A percentile compares a stretch with the other conserved stretches of the same genome.
These are phyloP conservation scores for Cyanoramphus novaezelandiae DNA, from an alignment of 2,113 vertebrate genomes.

Conservation along the genomic window DNA sequence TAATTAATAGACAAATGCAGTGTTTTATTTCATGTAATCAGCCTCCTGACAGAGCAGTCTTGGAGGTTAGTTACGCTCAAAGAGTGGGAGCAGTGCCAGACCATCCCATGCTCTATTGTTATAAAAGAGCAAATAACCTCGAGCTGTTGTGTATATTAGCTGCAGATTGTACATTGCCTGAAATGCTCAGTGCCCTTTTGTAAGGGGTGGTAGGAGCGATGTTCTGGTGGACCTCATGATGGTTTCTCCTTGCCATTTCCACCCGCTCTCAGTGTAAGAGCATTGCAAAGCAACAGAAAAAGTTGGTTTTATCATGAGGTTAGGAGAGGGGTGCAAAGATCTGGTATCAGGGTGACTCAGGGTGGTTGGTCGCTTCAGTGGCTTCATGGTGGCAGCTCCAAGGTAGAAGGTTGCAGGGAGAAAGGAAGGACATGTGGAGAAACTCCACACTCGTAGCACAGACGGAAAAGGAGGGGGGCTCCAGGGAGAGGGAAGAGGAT, in stretches of 20 bases:
- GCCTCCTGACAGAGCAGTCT: conserved; percentile 47
- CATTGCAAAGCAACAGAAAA: not conserved
- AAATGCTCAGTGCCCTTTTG: not conserved
- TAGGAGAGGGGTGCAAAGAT: not conserved
- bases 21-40: conserved; percentile 66
- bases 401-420: not conserved
- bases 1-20: conserved; percentile 66
- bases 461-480: not conserved
- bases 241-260: not conserved
- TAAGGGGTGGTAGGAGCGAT: accelerated
- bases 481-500: not conserved
- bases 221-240: not conserved
- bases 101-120: not conserved
- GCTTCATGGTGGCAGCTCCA: not conserved
- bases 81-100: conserved; percentile 35
- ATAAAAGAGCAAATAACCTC: conserved; percentile 1
- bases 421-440: not conserved
- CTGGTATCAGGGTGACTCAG: accelerated
- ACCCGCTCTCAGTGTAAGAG: accelerated
- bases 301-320: not conserved
- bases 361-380: not conserved
- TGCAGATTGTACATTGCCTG: not conserved
- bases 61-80: conserved; percentile 2
- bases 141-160: not conserved
- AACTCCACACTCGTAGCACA: accelerated